These are phyloP conservation scores for Palythoa heliodiscus DNA, from an alignment of 92 coral and sea anemone genomes.

Conservation along the genomic window DNA sequence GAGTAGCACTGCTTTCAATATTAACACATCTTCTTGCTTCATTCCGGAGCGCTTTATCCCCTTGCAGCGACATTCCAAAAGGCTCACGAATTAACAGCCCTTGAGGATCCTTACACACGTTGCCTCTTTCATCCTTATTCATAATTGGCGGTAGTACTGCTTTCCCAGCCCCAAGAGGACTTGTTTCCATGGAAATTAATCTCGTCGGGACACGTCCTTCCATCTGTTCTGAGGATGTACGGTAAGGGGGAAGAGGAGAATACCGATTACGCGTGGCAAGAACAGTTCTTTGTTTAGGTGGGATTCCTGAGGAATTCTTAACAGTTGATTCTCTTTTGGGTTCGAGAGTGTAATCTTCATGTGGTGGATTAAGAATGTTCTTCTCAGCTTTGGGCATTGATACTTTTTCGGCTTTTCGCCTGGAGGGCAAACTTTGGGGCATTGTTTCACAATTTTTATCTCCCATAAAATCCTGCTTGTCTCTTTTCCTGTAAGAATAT, in stretches of 20 bases:
- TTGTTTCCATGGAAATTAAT: too few species aligned
- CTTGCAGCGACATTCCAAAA: neutral
- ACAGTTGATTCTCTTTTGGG: neutral
- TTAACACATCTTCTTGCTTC: neutral
- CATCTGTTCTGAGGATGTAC: slow-evolving; percentile 22
- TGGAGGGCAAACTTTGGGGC: slow-evolving; percentile 9
- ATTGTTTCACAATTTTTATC: neutral
- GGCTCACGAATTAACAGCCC: neutral
- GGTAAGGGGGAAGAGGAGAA: too few species aligned
- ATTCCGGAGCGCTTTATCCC: neutral
- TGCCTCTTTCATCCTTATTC: neutral
- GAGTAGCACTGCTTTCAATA: neutral
- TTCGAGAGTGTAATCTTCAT: neutral
- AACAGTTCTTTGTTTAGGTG: neutral
- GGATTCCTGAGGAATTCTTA: neutral
- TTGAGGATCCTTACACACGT: neutral
- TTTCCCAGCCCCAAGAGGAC: neutral
- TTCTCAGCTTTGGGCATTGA: neutral
- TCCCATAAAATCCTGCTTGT: neutral
- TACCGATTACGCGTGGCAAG: neutral
- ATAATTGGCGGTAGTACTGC: slow-evolving; percentile 11
- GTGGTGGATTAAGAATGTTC: neutral
- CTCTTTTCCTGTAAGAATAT: slow-evolving; percentile 9
- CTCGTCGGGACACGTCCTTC: too few species aligned
- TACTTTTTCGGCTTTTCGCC: neutral